These are phyloP conservation scores for Papio anubis DNA, from an alignment of 2,113 vertebrate species.

Conservation along the genomic window DNA sequence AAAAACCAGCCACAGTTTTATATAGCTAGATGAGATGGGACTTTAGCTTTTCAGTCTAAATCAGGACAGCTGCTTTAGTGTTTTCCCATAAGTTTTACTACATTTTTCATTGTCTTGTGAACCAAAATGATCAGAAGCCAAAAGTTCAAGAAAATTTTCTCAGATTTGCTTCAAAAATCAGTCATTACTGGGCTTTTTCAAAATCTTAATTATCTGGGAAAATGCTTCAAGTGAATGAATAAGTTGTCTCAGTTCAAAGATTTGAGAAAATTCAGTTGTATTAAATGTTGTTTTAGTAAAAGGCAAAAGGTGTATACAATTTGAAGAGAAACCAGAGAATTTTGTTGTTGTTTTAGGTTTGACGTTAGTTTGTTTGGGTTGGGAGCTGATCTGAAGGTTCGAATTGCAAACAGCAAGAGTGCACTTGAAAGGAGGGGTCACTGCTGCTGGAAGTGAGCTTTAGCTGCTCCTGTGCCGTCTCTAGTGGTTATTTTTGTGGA, in stretches of 20 bases:
- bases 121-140: not conserved
- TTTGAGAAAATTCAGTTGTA: not conserved
- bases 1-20: not conserved
- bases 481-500: not conserved
- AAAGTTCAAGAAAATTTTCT: not conserved
- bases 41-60: not conserved
- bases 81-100: not conserved
- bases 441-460: not conserved
- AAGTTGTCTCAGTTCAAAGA: not conserved
- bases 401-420: not conserved
- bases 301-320: too few relatives aligned
- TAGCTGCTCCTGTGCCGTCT: not conserved
- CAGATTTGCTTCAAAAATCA: conserved; percentile 11
- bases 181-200: not conserved
- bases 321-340: too few relatives aligned
- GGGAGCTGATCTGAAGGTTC: not conserved
- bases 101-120: not conserved
- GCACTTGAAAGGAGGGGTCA: not conserved
- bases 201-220: not conserved
- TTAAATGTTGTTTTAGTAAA: not conserved
- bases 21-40: not conserved
- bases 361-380: not conserved
- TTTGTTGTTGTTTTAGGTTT: not conserved
- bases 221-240: not conserved
- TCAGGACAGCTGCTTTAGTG: not conserved